A percentile compares a stretch with the other conserved stretches of the same genome.
These are phyloP conservation scores for Numenius phaeopus DNA, from an alignment of 2,797 vertebrate species.

Conservation along the genomic window DNA sequence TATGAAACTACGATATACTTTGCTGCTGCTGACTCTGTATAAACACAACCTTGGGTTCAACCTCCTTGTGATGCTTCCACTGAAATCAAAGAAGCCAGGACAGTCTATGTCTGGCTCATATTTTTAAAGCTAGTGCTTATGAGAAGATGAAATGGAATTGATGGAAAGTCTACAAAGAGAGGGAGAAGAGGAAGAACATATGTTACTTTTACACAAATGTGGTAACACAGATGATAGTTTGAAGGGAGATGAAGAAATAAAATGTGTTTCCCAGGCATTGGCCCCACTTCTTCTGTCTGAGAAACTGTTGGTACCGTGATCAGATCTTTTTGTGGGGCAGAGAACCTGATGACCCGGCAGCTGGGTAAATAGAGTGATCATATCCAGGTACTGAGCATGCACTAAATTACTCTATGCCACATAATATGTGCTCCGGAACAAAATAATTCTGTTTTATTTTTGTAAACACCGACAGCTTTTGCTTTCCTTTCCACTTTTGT, in stretches of 20 bases:
- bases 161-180: neutral
- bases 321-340: neutral
- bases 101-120: neutral
- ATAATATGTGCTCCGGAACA: neutral
- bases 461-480: neutral
- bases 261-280: neutral
- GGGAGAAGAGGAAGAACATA: neutral
- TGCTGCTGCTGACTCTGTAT: neutral
- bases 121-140: neutral
- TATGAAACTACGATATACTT: neutral
- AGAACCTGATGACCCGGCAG: neutral
- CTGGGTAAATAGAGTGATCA: accelerated
- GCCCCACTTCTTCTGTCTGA: neutral
- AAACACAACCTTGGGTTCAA: neutral
- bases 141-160: neutral
- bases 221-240: neutral
- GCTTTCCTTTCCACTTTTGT: neutral
- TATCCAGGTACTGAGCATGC: neutral
- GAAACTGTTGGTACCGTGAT: neutral
- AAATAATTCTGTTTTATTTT: neutral
- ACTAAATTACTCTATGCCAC: neutral
- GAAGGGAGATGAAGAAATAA: neutral
- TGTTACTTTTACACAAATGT: neutral
- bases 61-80: neutral
- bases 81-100: neutral